Percentiles rank a stretch among this genome's conserved stretches.
phyloP scores from a whole-genome alignment of 2,797 vertebrate species.

The Erpetoichthys calabaricus region DNA sequence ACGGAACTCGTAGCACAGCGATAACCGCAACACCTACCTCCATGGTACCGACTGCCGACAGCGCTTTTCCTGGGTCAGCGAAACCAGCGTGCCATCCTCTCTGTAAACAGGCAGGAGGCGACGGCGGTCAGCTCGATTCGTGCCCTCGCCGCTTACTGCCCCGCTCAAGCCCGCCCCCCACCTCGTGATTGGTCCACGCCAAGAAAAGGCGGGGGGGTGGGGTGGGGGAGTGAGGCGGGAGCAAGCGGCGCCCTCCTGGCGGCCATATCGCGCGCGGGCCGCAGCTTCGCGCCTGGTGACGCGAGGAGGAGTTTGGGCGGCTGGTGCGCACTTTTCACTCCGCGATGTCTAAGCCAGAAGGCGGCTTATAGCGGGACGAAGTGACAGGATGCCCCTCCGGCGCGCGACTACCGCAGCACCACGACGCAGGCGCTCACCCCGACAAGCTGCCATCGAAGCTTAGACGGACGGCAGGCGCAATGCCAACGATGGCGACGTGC shows the following conservation, averaged over 20 bases:
- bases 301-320: conserved; percentile 6
- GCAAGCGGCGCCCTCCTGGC: not conserved
- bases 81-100: not conserved
- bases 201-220: not conserved
- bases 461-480: no score
- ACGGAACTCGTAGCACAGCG: no score
- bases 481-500: no score
- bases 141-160: no score
- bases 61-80: conserved; percentile 5
- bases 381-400: no score
- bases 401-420: no score
- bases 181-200: conserved; percentile 5
- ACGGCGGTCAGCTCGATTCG: not conserved
- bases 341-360: no score
- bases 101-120: no score
- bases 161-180: no score
- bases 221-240: conserved; percentile 1
- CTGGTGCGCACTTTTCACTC: conserved; percentile 11
- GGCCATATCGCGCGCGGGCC: not conserved
- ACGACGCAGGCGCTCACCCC: no score
- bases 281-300: conserved; percentile 6
- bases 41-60: conserved; percentile 2
- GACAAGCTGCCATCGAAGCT: no score
- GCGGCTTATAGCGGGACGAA: no score
- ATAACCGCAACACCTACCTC: not conserved